Conservation (phyloP, 2,113 vertebrate species). For the Oryctolagus cuniculus region mOryCun1.1 NC_091433.1:145392001-145392500, state of each 20-base stretch:
- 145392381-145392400: slow-evolving; percentile 26
- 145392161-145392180: neutral
- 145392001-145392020: neutral
- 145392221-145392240: neutral
- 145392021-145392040: neutral
- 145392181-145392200: neutral
- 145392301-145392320: neutral
- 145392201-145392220: neutral
- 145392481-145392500: no score
- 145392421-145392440: slow-evolving; percentile 13
- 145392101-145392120: neutral
- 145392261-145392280: slow-evolving; percentile 17
- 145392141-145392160: neutral
- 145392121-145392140: neutral
- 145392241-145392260: neutral
- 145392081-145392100: neutral
- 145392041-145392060: neutral
- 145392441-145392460: neutral
- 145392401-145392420: neutral
- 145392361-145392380: neutral
- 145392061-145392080: neutral
- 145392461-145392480: neutral
- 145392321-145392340: neutral
- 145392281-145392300: slow-evolving; percentile 25
- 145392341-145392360: neutral